These are phyloP conservation scores for Ephestia elutella DNA, from an alignment of 1,140 invertebrate species.

Conservation along the genomic window DNA sequence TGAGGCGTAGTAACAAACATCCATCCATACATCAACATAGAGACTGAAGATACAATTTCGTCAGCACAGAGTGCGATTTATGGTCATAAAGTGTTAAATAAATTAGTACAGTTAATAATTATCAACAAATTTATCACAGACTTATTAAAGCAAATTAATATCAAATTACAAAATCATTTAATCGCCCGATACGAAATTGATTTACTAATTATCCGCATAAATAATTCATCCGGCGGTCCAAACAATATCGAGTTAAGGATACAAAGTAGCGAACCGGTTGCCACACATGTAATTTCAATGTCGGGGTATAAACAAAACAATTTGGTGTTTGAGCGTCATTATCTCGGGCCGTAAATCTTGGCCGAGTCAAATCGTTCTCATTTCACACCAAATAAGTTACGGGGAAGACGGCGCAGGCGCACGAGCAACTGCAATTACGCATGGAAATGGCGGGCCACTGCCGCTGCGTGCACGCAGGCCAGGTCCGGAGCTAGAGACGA, in stretches of 20 bases:
- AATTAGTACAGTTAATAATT: too few relatives aligned
- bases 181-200: background rate
- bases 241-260: background rate
- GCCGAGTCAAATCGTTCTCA: constrained; percentile 57
- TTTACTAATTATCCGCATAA: background rate
- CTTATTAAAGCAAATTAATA: background rate
- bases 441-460: constrained; percentile 35
- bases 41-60: too few relatives aligned
- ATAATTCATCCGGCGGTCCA: constrained; percentile 4
- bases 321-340: constrained; percentile 53
- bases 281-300: background rate
- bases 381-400: constrained; percentile 63
- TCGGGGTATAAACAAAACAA: constrained; percentile 33
- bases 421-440: constrained; percentile 28
- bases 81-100: background rate
- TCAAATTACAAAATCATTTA: background rate
- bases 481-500: background rate
- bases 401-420: too few relatives aligned
- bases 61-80: too few relatives aligned
- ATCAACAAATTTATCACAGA: too few relatives aligned
- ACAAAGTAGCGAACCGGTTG: background rate
- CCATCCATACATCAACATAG: too few relatives aligned
- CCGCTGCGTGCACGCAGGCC: constrained; percentile 20
- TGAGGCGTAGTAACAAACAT: too few relatives aligned
- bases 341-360: constrained; percentile 52